phyloP scores from a whole-genome alignment of 2,113 vertebrate genomes.

The Plecturocebus donacophilus region DNA sequence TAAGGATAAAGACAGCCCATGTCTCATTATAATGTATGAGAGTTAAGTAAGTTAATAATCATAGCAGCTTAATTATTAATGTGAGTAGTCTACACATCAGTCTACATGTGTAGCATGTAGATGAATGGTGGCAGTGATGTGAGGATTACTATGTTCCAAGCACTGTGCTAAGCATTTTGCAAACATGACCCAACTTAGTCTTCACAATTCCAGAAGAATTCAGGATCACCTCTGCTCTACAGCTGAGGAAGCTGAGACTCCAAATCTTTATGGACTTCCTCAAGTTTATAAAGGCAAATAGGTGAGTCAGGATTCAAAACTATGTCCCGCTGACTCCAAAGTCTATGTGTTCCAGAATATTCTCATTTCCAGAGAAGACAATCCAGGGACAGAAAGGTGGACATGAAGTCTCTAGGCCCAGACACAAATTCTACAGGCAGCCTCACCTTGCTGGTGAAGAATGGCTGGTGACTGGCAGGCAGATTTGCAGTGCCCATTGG shows the following conservation, averaged over 20 bases:
- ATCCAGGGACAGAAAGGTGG: not conserved
- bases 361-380: not conserved
- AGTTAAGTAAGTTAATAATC: not conserved
- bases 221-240: not conserved
- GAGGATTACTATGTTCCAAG: not conserved
- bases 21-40: not conserved
- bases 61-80: not conserved
- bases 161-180: not conserved
- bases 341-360: not conserved
- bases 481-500: not conserved
- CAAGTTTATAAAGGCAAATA: not conserved
- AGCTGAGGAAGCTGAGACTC: not conserved
- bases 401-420: fast-evolving
- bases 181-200: not conserved
- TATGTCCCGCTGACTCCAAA: not conserved
- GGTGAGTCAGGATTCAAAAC: not conserved
- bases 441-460: not conserved
- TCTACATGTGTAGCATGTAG: not conserved
- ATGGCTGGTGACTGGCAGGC: not conserved
- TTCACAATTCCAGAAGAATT: not conserved
- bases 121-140: not conserved
- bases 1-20: not conserved
- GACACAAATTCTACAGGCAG: no score
- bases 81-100: not conserved
- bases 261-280: not conserved